A percentile compares a stretch with the other conserved stretches of the same genome.
These are phyloP conservation scores for Agrypnia vestita DNA, from an alignment of 1,140 invertebrate species.

Conservation along the genomic window DNA sequence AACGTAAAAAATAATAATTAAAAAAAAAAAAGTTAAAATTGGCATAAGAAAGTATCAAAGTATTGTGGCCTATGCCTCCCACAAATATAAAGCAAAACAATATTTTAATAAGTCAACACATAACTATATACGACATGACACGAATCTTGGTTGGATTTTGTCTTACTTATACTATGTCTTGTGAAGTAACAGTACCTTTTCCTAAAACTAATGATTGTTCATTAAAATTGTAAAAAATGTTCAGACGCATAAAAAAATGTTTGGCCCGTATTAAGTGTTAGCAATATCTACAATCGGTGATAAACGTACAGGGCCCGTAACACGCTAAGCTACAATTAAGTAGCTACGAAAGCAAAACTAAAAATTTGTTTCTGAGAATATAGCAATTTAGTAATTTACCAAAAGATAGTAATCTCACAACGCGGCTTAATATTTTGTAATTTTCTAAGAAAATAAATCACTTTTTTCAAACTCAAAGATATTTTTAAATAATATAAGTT, in stretches of 20 bases:
- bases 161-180: no score
- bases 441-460: not conserved
- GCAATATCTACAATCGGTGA: constrained; percentile 40
- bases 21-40: no score
- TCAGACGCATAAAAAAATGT: not conserved
- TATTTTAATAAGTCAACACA: no score
- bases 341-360: not conserved
- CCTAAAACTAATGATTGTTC: no score
- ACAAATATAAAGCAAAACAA: no score
- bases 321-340: constrained; percentile 41
- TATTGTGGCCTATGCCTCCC: no score
- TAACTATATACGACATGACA: no score
- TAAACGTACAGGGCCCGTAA: constrained; percentile 26
- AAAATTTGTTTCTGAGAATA: constrained; percentile 34
- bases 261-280: constrained; percentile 20
- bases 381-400: not conserved
- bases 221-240: not conserved
- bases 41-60: no score
- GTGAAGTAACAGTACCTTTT: no score
- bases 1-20: no score
- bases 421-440: not conserved
- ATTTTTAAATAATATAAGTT: not conserved
- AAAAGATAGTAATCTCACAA: not conserved
- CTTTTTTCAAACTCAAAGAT: not conserved
- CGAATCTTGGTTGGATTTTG: no score